Conservation (phyloP, 2,888 invertebrate genomes). For the Agrochola macilenta region DNA sequence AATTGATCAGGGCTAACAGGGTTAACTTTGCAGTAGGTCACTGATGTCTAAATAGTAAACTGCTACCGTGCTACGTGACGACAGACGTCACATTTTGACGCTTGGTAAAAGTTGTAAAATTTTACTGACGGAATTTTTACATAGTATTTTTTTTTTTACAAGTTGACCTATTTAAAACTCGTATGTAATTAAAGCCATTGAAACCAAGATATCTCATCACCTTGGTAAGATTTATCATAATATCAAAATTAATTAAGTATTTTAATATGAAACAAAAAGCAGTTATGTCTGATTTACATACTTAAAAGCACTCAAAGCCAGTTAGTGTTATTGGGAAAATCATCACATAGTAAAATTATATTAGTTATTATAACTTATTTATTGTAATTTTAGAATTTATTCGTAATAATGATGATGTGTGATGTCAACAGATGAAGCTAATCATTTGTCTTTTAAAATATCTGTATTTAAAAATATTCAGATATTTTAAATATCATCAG, state of each 20-base stretch:
- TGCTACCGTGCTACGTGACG: neutral
- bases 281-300: constrained; percentile 1
- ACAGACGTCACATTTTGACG: neutral
- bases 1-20: too few species aligned
- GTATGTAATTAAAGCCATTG: neutral
- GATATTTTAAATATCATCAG: constrained; percentile 8
- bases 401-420: constrained; percentile 16
- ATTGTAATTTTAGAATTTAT: constrained; percentile 19
- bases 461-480: constrained; percentile 8
- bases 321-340: constrained; percentile 19
- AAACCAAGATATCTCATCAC: neutral
- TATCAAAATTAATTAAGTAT: neutral
- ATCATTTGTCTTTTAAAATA: constrained; percentile 14
- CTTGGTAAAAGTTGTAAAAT: neutral
- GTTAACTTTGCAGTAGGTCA: too few species aligned
- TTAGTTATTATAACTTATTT: neutral
- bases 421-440: constrained; percentile 24
- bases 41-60: neutral
- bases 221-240: neutral
- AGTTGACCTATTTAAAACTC: neutral
- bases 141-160: neutral
- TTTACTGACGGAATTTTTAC: too few species aligned
- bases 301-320: neutral
- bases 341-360: constrained; percentile 17
- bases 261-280: constrained; percentile 15